Base-by-base conservation (phyloP, 2,888 invertebrate genomes). In the Drosophila acutilabella region DNA sequence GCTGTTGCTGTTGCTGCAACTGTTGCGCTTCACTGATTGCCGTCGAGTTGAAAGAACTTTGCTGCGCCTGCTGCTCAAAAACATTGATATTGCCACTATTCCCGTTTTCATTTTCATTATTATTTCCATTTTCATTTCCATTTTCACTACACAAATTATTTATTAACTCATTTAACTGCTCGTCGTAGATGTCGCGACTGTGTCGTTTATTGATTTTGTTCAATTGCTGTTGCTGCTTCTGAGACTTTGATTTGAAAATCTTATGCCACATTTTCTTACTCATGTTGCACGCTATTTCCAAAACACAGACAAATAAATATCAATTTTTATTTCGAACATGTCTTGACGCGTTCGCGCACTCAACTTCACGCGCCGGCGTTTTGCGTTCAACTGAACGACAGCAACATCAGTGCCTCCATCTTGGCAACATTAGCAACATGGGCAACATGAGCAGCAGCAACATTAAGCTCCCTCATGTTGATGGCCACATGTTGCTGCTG, bases 191-290 rank as follows among this genome's bases (percentile, higher is more conserved):
- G 65, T 69, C 80, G 18, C 91, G 90, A 62, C 90, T 91, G 60
- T 89, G 80, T 5, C 91, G 91, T 68, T 90, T 91, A 78, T 90
- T 90, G 69, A 86, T 75, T 70, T 83, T 72, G 16, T 42, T 51
- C 50, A 74, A 53, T 41, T 78, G 78, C 23, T 79, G 77, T 51
- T 88, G 88, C 40, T 86, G 71, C 61, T 84, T 91, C 69, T 90
- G 92, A 8, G 92, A 74, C 78, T 92, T 92, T 11, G 91, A 82
- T 86, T 92, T 92, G 62, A 92, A 92, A 60, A 92, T 92, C 80
- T 91, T 92, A 73, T 90, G 88, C 92, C 92, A 92, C 91, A 92
- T 92, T 89, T 91, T 91, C 78, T 91, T 92, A 66, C 92, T 92
- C 92, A 91, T 91, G 1, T 26, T 36, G 54, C 47, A 44, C 50